Percentiles rank a stretch among this genome's conserved stretches.
phyloP scores from a whole-genome alignment of 2,113 vertebrate genomes.

The Tauraco erythrolophus region DNA sequence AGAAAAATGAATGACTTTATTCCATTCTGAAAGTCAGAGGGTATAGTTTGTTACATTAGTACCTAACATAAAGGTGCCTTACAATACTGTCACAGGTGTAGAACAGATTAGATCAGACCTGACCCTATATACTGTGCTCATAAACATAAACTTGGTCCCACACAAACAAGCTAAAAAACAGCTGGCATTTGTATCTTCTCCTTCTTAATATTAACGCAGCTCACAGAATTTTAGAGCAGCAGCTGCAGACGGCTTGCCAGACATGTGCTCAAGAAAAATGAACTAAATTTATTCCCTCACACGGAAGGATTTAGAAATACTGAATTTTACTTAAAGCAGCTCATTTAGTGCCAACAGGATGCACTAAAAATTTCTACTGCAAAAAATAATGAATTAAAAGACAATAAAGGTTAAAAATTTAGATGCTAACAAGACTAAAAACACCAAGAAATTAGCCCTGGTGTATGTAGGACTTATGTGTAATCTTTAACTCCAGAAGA shows the following conservation, averaged over 20 bases:
- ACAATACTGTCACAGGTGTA: neutral
- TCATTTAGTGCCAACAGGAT: neutral
- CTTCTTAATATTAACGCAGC: slow-evolving; percentile 3
- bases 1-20: neutral
- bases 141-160: neutral
- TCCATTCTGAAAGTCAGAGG: neutral
- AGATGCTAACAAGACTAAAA: neutral
- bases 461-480: neutral
- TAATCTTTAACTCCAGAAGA: neutral
- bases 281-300: slow-evolving; percentile 16
- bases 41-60: neutral
- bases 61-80: neutral
- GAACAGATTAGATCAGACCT: neutral
- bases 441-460: neutral
- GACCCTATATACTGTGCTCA: neutral
- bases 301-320: neutral
- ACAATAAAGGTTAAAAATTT: neutral
- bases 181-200: neutral
- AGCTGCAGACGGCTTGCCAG: slow-evolving; percentile 7
- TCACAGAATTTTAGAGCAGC: neutral
- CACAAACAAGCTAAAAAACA: neutral
- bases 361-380: neutral
- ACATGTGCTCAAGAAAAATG: neutral
- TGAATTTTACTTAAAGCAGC: neutral
- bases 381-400: neutral